Evolutionary conservation across 2,113 vertebrate genomes (phyloP).

Genomic region (Bolborhynchus lineola): DNA sequence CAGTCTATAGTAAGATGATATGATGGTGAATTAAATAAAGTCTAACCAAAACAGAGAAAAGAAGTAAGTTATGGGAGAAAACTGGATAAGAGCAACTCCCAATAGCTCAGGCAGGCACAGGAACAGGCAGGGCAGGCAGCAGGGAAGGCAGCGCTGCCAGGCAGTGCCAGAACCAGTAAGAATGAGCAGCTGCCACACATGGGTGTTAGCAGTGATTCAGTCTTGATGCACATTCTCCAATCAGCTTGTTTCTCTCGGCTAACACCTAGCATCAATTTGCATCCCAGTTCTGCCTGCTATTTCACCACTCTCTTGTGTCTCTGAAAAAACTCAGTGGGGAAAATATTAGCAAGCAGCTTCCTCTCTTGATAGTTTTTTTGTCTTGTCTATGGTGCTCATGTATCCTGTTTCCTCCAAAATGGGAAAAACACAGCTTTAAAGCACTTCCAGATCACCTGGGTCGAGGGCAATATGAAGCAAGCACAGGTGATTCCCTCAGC

Average conservation of each 20-base stretch:
- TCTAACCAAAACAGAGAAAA: not conserved
- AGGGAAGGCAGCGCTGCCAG: not conserved
- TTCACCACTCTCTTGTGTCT: not conserved
- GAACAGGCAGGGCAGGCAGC: not conserved
- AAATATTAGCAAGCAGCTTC: not conserved
- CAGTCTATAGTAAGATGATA: not conserved
- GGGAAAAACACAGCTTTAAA: not conserved
- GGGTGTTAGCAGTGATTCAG: not conserved
- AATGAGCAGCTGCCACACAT: not conserved
- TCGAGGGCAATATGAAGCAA: not conserved
- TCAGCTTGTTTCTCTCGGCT: not conserved
- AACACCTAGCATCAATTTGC: not conserved
- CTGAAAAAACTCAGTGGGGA: not conserved
- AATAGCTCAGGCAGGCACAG: not conserved
- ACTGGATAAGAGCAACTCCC: not conserved
- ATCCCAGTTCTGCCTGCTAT: not conserved
- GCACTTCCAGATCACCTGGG: not conserved
- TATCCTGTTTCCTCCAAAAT: not conserved
- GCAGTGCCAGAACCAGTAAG: not conserved
- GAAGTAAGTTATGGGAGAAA: not conserved
- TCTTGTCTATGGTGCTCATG: rapidly evolving
- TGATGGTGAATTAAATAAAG: not conserved
- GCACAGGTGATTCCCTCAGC: not conserved
- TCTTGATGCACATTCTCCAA: not conserved
- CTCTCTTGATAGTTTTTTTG: not conserved